Percentiles rank a stretch among this genome's conserved stretches.
phyloP scores from a whole-genome alignment of 2,797 vertebrate species.

The Echiichthys vipera region DNA sequence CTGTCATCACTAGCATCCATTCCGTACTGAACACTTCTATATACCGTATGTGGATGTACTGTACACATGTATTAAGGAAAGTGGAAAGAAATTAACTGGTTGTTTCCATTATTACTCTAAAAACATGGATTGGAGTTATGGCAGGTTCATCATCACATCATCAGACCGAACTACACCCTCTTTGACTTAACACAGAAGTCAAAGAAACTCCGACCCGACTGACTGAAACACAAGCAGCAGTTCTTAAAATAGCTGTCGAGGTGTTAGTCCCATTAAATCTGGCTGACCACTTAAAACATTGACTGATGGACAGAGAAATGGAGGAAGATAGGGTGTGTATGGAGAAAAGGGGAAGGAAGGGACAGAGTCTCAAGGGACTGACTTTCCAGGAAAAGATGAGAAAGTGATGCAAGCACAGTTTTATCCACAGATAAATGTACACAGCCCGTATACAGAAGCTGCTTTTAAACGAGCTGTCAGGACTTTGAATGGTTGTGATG shows the following conservation, averaged over 20 bases:
- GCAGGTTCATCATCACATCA: not conserved
- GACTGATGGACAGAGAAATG: conserved; percentile 1
- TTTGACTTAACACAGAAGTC: not conserved
- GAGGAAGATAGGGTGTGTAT: conserved; percentile 1
- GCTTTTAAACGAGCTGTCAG: no score
- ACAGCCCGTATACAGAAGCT: no score
- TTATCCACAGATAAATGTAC: not conserved
- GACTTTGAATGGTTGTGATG: no score
- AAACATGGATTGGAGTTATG: not conserved
- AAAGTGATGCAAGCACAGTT: not conserved
- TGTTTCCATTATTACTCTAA: not conserved
- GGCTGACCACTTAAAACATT: conserved; percentile 19
- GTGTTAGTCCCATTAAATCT: conserved; percentile 37
- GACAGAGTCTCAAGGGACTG: conserved; percentile 1
- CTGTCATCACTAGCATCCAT: not conserved
- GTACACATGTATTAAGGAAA: not conserved
- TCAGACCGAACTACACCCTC: not conserved
- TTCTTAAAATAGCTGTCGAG: conserved; percentile 59
- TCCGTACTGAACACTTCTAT: no score
- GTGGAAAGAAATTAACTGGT: not conserved
- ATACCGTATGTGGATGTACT: not conserved
- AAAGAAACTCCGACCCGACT: conserved; percentile 35
- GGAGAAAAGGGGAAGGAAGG: not conserved
- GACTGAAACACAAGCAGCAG: conserved; percentile 30
- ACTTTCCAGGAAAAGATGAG: conserved; percentile 11